Evolutionary conservation across 2,113 vertebrate genomes (phyloP), one percentile per base, ranked within the genome.

Genomic region (Entelurus aequoreus): DNA sequence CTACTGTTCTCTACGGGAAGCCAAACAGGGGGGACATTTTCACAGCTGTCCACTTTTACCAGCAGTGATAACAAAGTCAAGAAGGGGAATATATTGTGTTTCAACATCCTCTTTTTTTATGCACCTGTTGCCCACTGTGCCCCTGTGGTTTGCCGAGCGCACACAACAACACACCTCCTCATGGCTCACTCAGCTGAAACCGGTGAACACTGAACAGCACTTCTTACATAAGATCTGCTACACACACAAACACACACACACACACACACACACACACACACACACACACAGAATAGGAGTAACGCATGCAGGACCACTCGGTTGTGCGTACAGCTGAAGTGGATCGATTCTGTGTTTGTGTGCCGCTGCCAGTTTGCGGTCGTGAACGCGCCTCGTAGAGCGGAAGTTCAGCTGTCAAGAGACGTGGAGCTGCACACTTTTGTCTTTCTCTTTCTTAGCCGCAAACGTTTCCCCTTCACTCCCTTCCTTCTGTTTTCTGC

Each of bases 381-480:
- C 7, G 21, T 60, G 51, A 75, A 71, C 71, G 66, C 48, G 77
- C 67, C 69, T 19, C 69, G 52, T 72, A 79, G 65, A 71, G 77
- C 77, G 82, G 84, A 84, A 88, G 66, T 66, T 84, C 78, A 78
- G 82, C 85, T 86, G 85, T 83, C 85, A 72, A 73, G 66, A 71
- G 68, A 46, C 70, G 69, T 81, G 78, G 78, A 66, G 35, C 62
- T 1, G 63, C 60, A 63, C 54, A 11, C 62, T 54, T 46, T 21
- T 44, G 8, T 57, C 13, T 63, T 28, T 72, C 51, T 52, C 11
- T 77, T 36, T 64, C 57, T 70, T 60, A 60, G 62, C 64, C 71
- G 55, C 62, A 71, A 67, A 63, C 68, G 54, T 56, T 66, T 59
- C 56, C 60, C 53, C 2, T 64, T 49, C 52, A 15, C 54, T 58